Base-by-base conservation (phyloP, 2,113 vertebrate species). In the Periophthalmus modestus region DNA sequence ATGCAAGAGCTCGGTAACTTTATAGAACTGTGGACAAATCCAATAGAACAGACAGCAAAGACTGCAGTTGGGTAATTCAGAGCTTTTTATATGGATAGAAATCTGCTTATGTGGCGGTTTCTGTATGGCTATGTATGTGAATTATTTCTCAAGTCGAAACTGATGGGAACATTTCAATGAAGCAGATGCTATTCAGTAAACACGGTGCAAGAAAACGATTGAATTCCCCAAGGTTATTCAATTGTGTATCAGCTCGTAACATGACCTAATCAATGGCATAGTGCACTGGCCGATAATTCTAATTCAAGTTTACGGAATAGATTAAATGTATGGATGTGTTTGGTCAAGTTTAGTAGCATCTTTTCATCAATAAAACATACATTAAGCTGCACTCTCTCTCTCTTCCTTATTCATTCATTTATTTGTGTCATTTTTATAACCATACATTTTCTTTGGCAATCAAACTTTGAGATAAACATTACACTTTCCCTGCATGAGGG, bases 1-100 rank as follows among this genome's bases (percentile, higher is more conserved):
- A 80, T 33, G 72, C 23, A 77, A 62, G 10, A 10, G 28, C 55
- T 7, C 39, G n/a, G 77, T 72, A 71, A 73, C 59, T 69, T 62
- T 55, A 34, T 70, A 69, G 33, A n/a, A 73, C 57, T 58, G 50
- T 68, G 5, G 21, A 66, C 54, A 78, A 71, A 77, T 48, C 50
- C 34, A 18, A 18, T 46, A 0, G 69, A 43, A 23, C 54, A 65
- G 16, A 33, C 55, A 28, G 58, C 24, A 43, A n/a, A 59, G 73
- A 69, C 15, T 80, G 18, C 33, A 74, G 63, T 52, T 14, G 34
- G 19, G 21, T 68, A 23, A 34, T 63, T 66, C 66, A 14, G 33
- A 12, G n/a, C 5, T 62, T 16, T 62, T 34, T 18, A 58, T 4
- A 14, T 2, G 10, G 14, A 33, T 75, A 52, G 19, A 24, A 28